These are phyloP conservation scores for Heliornis fulica DNA, from an alignment of 2,113 vertebrate species.

Conservation along the genomic window DNA sequence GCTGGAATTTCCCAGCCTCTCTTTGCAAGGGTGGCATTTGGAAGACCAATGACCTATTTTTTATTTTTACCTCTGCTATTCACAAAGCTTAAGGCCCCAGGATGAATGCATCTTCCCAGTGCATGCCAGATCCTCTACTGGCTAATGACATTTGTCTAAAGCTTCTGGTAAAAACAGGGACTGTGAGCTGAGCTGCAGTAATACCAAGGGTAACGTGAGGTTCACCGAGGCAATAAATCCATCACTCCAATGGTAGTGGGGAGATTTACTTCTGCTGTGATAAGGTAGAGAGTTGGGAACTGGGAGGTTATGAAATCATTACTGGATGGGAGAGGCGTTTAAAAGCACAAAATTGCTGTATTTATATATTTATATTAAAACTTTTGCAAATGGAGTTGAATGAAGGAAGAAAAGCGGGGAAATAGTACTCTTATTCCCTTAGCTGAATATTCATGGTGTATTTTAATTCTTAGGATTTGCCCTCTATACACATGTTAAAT, in stretches of 20 bases:
- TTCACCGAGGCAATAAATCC: slow-evolving; percentile 10
- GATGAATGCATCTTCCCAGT: background rate
- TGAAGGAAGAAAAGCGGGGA: background rate
- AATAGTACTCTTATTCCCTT: background rate
- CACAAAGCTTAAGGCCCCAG: background rate
- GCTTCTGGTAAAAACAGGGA: background rate
- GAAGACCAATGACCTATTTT: background rate
- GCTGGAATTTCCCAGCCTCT: background rate
- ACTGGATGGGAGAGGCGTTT: background rate
- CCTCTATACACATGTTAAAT: background rate
- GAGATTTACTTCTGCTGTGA: background rate
- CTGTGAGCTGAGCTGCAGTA: background rate
- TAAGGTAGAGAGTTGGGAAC: background rate
- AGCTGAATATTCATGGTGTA: background rate
- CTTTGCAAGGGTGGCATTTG: background rate
- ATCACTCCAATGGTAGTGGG: background rate
- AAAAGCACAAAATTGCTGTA: background rate
- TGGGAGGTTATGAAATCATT: background rate
- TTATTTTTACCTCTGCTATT: background rate
- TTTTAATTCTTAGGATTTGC: background rate
- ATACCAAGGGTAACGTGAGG: background rate
- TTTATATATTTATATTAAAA: background rate
- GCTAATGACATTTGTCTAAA: background rate
- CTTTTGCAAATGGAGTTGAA: rapidly evolving
- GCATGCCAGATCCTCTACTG: rapidly evolving